Evolutionary conservation across 1,140 invertebrate species (phyloP), one percentile per base, ranked within the genome.

Genomic region (Drosophila asahinai): DNA sequence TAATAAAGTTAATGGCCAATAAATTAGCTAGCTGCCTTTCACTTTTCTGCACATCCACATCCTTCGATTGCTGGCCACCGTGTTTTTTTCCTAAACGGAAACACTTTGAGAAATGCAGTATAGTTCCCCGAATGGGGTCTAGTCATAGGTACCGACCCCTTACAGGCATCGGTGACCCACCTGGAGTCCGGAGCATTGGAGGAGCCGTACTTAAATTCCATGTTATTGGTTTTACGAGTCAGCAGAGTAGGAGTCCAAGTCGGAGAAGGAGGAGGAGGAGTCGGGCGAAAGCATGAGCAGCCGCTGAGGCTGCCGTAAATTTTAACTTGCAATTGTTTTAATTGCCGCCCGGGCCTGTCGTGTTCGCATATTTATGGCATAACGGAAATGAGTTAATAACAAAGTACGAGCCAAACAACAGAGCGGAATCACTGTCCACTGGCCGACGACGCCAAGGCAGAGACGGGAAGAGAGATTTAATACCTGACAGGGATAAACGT

Each of bases 341-440:
- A 87, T 87, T 87, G 83, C 86, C 55, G 83, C 71, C 55, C 77
- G 61, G 70, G 65, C 84, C 77, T 74, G 83, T 89, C 83, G 84
- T 89, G 83, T 71, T 89, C 83, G 68, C 81, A 87, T 87, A 87
- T 87, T 87, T 87, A 87, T 87, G 83, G 83, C 77, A 89, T 87
- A 87, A 87, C 83, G 83, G 83, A 87, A 87, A 87, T 87, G 83
- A 87, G 83, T 87, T 87, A 87, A 87, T 87, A 87, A 87, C 83
- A 87, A 87, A 87, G 84, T 87, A 87, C 81, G 80, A 67, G 73
- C 79, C 60, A 67, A 77, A 68, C 68, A 72, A 72, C 67, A 36
- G 68, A 19, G 45, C 30, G 71, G 54, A 59, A 60, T 72, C 67
- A 55, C 67, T 68, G 63, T 54, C 48, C 63, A 19, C 51, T 52